Base-by-base conservation (phyloP, 2,797 vertebrate species). In the Morus bassanus region DNA sequence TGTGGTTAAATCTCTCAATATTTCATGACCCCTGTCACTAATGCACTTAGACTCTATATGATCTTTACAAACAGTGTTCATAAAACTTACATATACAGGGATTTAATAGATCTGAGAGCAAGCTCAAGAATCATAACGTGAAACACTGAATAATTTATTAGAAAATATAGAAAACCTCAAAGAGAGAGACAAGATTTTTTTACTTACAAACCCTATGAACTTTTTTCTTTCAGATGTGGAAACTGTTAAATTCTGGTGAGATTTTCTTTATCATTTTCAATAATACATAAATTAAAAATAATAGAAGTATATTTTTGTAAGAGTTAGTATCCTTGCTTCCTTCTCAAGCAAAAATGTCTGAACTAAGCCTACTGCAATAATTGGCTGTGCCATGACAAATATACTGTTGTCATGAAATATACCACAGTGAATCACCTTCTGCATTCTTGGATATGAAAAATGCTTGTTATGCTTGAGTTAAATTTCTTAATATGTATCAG, bases 1-100 rank as follows among this genome's bases (percentile, higher is more conserved):
- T 73, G 56, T 56, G 65, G 81, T 90, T 97, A 90, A 97, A 81
- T 59, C 75, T 84, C 88, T 96, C 75, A 82, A 53, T 96, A 95
- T 96, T 96, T 93, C 69, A 79, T 96, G 90, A 93, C 81, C 61
- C 43, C 54, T 87, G 64, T 86, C 56, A 77, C 41, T 89, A 81
- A 97, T 86, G 61, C 72, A 89, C 61, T 94, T 88, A 95, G 75
- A 81, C 65, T 79, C 25, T 83, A 37, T 63, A 63, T 72, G 56
- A 74, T 84, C 80, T 78, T 91, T 96, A 70, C 65, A 92, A 96
- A 89, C 74, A 96, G 33, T 83, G 24, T 75, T 91, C 56, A 81
- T 94, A 94, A 97, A 96, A 94, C 59, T 95, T 89, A 94, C 37
- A 54, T 73, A 92, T 43, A 83, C 4, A 54, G 51, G 81, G 75